phyloP scores from a whole-genome alignment of 2,797 vertebrate species.

The Bufotes viridis region DNA sequence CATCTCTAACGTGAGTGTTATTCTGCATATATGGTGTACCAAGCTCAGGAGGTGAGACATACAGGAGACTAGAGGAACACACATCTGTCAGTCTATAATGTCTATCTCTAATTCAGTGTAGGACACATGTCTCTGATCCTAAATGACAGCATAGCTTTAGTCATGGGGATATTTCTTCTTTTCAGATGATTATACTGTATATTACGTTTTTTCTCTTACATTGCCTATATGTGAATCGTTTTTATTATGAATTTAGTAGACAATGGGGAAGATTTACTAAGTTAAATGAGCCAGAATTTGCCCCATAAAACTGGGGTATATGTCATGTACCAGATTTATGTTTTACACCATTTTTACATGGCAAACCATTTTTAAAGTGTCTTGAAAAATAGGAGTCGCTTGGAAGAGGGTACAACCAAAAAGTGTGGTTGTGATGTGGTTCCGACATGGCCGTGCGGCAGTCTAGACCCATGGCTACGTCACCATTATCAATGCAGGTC shows the following conservation, averaged over 20 bases:
- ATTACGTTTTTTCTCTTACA: not conserved
- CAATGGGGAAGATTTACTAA: too few relatives aligned
- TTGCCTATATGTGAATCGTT: not conserved
- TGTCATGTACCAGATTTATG: too few relatives aligned
- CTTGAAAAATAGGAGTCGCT: too few relatives aligned
- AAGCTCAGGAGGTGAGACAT: not conserved
- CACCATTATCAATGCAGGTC: too few relatives aligned
- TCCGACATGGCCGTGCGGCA: too few relatives aligned
- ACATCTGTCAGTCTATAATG: not conserved
- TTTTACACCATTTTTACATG: too few relatives aligned
- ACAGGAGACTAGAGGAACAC: not conserved
- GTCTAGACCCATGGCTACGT: too few relatives aligned
- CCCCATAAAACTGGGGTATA: too few relatives aligned
- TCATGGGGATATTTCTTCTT: not conserved
- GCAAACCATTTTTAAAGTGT: too few relatives aligned
- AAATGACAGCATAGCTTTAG: not conserved
- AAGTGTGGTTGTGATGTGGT: too few relatives aligned
- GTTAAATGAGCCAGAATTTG: too few relatives aligned
- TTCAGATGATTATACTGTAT: not conserved
- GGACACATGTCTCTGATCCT: not conserved
- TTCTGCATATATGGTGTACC: not conserved
- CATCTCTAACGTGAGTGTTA: constrained; percentile 25
- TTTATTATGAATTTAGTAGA: not conserved
- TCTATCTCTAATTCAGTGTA: not conserved
- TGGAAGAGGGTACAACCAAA: too few relatives aligned